Evolutionary conservation across 2,888 invertebrate species (phyloP), one percentile per base, ranked within the genome.

Genomic region (Eupithecia insigniata): DNA sequence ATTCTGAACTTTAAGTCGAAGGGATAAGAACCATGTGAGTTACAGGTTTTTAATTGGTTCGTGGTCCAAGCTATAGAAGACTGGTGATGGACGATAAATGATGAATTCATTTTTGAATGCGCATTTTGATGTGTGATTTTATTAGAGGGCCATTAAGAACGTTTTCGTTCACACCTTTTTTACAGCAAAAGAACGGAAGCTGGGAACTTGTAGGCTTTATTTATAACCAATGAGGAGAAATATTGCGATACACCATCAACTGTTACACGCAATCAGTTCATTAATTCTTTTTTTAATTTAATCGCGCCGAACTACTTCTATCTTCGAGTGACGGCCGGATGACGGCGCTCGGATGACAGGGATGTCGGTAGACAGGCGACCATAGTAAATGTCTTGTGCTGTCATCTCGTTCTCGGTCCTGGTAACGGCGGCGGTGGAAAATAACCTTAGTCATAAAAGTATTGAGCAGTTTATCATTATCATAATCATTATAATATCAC

Each of bases 1-100:
- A 73, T 58, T 74, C 34, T 70, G 30, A 72, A 76, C 76, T 51
- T 66, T 76, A 74, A 22, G 0, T 22, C 22, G 0, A 61, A 28
- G 71, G 18, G 16, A 67, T 73, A 75, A 46, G 61, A 67, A 32
- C 62, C 28, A n/a, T 51, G 10, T 18, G 58, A 39, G 16, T 26
- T 1, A 67, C 22, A 60, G 51, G 7, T 34, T 74, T 76, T 72
- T 78, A 76, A 78, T 76, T 76, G 74, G 75, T 51, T 60, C 12
- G 58, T 70, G 70, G 76, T 74, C 3, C 28, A 75, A 70, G 75
- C 46, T 18, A 71, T 22, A 60, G 14, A 62, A 39, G 43, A 28
- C 0, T 1, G 65, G 72, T 66, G 30, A 58, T 76, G 70, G 64
- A 64, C 64, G 64, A 34, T 62, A 30, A 60, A 60, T 62, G 61